Conservation (phyloP, 35 echinoderm and acorn worm species). For the Heliocidaris erythrogramma region DNA sequence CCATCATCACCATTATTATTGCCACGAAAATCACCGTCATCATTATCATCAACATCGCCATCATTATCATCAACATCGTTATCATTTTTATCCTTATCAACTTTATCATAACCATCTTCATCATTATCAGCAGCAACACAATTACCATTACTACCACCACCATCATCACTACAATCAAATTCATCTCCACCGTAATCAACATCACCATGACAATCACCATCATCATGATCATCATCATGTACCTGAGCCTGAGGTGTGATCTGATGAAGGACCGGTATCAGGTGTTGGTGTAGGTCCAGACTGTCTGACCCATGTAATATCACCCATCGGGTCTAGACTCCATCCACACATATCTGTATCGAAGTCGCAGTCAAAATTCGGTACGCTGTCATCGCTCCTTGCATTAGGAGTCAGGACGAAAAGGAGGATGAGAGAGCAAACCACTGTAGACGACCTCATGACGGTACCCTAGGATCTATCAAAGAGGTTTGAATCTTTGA, state of each 20-base stretch:
- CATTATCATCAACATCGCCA: too few species aligned
- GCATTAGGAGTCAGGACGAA: not conserved
- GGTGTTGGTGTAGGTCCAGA: not conserved
- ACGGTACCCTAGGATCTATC: not conserved
- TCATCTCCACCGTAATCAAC: too few species aligned
- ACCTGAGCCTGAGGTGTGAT: not conserved
- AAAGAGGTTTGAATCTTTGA: not conserved
- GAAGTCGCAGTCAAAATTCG: not conserved
- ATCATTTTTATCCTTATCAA: too few species aligned
- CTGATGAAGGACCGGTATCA: not conserved
- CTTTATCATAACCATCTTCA: too few species aligned
- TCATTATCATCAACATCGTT: too few species aligned
- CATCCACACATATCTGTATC: not conserved
- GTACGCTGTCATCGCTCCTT: not conserved
- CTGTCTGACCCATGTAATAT: not conserved
- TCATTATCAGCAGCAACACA: too few species aligned
- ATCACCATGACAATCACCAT: not conserved
- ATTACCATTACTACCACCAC: too few species aligned
- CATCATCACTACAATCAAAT: not conserved
- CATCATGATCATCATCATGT: not conserved
- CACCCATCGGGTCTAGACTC: not conserved
- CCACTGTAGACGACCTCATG: not conserved
- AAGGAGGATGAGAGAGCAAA: too few species aligned
- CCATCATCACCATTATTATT: too few species aligned
- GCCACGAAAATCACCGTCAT: too few species aligned